These are phyloP conservation scores for Phasia obesa DNA, from an alignment of 2,888 invertebrate species.

Conservation along the genomic window DNA sequence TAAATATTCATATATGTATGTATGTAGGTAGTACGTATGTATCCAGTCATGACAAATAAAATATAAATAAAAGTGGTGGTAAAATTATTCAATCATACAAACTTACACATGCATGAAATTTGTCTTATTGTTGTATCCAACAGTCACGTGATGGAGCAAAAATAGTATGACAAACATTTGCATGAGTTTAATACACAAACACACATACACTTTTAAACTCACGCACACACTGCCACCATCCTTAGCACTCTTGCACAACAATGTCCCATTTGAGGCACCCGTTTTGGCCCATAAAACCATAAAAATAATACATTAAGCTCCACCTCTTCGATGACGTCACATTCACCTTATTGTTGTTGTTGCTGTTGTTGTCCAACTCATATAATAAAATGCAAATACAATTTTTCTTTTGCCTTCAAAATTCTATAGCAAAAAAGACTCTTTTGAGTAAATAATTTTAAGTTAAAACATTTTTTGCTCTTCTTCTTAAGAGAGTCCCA, in stretches of 20 bases:
- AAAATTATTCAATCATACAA: constrained; percentile 26
- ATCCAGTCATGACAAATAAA: constrained; percentile 17
- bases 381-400: constrained; percentile 61
- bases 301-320: constrained; percentile 57
- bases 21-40: background rate
- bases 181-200: constrained; percentile 31
- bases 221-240: constrained; percentile 48
- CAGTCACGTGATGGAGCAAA: constrained; percentile 61
- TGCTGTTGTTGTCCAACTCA: constrained; percentile 55
- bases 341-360: background rate
- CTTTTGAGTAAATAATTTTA: constrained; percentile 20
- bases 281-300: constrained; percentile 64
- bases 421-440: constrained; percentile 17
- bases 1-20: constrained; percentile 5
- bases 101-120: background rate
- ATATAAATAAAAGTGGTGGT: constrained; percentile 49
- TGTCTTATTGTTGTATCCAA: constrained; percentile 42
- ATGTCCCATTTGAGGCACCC: constrained; percentile 62
- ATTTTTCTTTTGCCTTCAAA: constrained; percentile 65
- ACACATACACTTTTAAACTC: constrained; percentile 5
- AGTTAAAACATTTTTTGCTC: constrained; percentile 11
- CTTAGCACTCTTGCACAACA: background rate
- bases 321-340: constrained; percentile 65
- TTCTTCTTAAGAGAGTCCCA: constrained; percentile 35
- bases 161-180: constrained; percentile 42